Evolutionary conservation across 2,888 invertebrate genomes (phyloP).

Genomic region (Prosopocoilus inquinatus): DNA sequence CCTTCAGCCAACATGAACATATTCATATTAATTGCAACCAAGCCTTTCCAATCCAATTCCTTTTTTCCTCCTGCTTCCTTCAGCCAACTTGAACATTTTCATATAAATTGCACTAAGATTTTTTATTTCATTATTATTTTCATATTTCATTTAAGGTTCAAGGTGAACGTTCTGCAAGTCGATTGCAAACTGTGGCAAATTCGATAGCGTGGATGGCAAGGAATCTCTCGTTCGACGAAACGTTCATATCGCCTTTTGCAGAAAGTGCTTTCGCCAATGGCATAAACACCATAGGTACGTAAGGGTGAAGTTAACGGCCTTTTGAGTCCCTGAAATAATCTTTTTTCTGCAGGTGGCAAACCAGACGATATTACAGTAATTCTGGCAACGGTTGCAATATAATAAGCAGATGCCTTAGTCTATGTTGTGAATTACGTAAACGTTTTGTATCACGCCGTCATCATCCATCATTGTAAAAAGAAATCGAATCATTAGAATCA

Average conservation of each 20-base stretch:
- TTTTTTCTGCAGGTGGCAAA: slow-evolving; percentile 80
- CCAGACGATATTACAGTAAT: slow-evolving; percentile 99
- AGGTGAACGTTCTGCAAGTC: slow-evolving; percentile 69
- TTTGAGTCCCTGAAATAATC: slow-evolving; percentile 2
- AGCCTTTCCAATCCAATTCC: background rate
- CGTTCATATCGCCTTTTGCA: slow-evolving; percentile 95
- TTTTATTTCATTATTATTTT: no score
- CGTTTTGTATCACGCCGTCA: slow-evolving; percentile 4
- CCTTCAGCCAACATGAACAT: no score
- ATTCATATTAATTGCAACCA: no score
- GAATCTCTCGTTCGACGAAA: slow-evolving; percentile 89
- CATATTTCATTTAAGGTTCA: slow-evolving; percentile 57
- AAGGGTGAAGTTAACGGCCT: background rate
- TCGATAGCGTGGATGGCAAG: slow-evolving; percentile 94
- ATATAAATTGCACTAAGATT: background rate
- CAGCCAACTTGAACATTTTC: background rate
- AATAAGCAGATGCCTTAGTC: slow-evolving; percentile 38
- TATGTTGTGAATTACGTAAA: slow-evolving; percentile 11
- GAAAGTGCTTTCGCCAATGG: slow-evolving; percentile 90
- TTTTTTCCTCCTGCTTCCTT: background rate
- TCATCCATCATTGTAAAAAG: background rate
- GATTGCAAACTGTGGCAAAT: slow-evolving; percentile 88
- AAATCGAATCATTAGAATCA: background rate
- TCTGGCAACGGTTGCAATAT: slow-evolving; percentile 87
- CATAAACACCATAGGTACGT: slow-evolving; percentile 83